Evolutionary conservation across 2,797 vertebrate species (phyloP).

Genomic region (Champsocephalus gunnari): DNA sequence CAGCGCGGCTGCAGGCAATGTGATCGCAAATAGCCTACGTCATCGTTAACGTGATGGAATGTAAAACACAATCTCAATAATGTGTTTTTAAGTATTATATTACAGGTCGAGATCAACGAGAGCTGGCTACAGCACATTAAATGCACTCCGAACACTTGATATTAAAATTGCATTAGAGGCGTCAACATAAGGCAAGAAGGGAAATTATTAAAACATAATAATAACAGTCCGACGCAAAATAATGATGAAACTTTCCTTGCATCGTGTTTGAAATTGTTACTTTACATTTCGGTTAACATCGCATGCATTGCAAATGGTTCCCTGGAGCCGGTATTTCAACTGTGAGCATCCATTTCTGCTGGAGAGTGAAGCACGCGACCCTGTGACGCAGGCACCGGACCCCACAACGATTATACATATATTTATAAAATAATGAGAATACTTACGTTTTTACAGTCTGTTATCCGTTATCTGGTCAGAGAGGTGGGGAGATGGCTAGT

Average conservation of each 20-base stretch:
- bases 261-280: accelerated
- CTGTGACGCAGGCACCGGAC: background rate
- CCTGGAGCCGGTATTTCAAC: background rate
- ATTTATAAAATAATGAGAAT: accelerated
- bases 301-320: background rate
- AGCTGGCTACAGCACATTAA: background rate
- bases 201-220: background rate
- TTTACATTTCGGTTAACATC: background rate
- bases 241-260: accelerated
- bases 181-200: background rate
- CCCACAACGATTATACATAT: background rate
- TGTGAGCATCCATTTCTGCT: conserved; percentile 41
- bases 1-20: accelerated
- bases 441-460: conserved; percentile 2
- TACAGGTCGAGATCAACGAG: background rate
- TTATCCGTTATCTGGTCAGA: background rate
- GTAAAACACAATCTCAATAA: background rate
- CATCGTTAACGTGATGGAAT: background rate
- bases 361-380: conserved; percentile 1
- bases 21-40: no score
- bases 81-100: background rate
- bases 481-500: conserved; percentile 32
- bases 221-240: accelerated
- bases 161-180: background rate
- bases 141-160: no score